Evolutionary conservation across 1,140 invertebrate genomes (phyloP), one percentile per base, ranked within the genome.

Genomic region (Pogonomyrmex barbatus): DNA sequence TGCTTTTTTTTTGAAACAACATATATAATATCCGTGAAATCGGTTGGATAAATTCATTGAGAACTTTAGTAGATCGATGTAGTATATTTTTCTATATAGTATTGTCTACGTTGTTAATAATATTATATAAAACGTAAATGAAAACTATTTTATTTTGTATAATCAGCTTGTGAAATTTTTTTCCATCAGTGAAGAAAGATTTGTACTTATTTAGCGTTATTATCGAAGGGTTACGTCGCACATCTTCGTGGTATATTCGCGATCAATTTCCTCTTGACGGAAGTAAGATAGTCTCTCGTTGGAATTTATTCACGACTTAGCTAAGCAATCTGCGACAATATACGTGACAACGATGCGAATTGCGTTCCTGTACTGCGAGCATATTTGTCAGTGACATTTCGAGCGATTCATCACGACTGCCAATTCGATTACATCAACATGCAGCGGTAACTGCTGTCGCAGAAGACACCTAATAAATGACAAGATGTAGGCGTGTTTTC

Each of bases 311-410:
- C 42, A 60, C 68, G 39, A 79, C 83, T 77, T 77, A 62, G 81
- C 54, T 75, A 67, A 85, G 62, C 71, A 85, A 79, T 63, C 36
- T 79, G 58, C 62, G 73, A 85, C 83, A 85, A 79, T 56, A 67
- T 58, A 65, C 39, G 75, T 67, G 83, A 85, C 71, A 78, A 76
- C 73, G n/a, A 85, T 85, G 62, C 50, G 73, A 79, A 85, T 85
- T 58, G 71, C 82, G 82, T 85, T 77, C 33, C 47, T 65, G 58
- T 36, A 36, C 83, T 17, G 39, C 63, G 36, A 81, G 52, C 42
- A n/a, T 68, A 86, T 86, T 86, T 84, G 85, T 86, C 84, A 86
- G 65, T 86, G 85, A 84, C 78, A 86, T 86, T 86, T 86, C 78
- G 39, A 86, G 52, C 85, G 54, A 86, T 86, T 86, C 63, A 81